phyloP scores from a whole-genome alignment of 2,797 vertebrate genomes.

The Chloroceryle inda region DNA sequence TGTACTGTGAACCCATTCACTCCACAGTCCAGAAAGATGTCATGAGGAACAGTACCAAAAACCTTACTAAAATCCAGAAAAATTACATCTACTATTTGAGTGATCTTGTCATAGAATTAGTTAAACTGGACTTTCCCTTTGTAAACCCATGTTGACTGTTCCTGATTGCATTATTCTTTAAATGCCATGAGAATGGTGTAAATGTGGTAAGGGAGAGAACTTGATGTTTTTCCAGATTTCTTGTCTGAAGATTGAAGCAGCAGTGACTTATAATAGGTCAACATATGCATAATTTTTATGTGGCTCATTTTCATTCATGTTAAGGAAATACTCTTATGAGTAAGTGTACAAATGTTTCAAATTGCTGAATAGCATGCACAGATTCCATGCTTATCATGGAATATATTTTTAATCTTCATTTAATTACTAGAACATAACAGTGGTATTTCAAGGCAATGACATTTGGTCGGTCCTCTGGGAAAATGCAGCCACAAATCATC shows the following conservation, averaged over 20 bases:
- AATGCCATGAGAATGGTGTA: neutral
- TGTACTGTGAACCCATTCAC: fast-evolving
- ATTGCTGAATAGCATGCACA: neutral
- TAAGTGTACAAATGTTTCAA: neutral
- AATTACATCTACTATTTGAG: neutral
- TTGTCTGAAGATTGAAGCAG: neutral
- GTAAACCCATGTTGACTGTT: neutral
- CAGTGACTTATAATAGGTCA: neutral
- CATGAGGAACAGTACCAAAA: neutral
- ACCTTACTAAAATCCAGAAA: neutral
- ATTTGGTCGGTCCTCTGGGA: slow-evolving; percentile 34
- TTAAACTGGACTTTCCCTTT: neutral
- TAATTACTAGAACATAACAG: slow-evolving; percentile 51
- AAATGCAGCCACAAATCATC: slow-evolving; percentile 54
- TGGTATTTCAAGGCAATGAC: slow-evolving; percentile 54
- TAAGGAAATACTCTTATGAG: neutral
- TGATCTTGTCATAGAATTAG: neutral
- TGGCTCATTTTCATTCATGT: neutral
- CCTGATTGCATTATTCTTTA: neutral
- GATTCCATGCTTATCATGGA: neutral
- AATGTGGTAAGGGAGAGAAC: neutral
- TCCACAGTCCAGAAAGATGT: neutral
- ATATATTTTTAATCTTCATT: slow-evolving; percentile 7
- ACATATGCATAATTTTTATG: neutral
- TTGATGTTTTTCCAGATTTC: neutral